These are phyloP conservation scores for Acanthis flammea DNA, from an alignment of 2,797 vertebrate species.

Conservation along the genomic window DNA sequence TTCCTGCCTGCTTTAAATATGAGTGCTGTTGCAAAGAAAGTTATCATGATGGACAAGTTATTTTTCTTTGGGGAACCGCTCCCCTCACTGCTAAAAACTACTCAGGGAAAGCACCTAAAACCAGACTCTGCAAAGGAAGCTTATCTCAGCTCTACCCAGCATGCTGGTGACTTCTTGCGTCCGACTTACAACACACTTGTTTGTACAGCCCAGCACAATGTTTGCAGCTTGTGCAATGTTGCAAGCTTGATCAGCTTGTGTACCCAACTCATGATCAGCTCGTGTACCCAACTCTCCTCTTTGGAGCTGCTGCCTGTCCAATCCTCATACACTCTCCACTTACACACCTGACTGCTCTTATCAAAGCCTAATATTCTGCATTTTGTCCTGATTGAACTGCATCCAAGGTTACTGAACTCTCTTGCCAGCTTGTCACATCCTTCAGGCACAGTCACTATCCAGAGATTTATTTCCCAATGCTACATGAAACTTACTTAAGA, in stretches of 20 bases:
- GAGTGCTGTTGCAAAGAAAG: neutral
- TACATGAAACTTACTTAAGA: neutral
- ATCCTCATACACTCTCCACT: neutral
- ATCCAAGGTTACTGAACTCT: neutral
- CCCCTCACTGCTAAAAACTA: neutral
- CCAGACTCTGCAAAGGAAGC: neutral
- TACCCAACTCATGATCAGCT: neutral
- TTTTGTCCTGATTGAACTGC: neutral
- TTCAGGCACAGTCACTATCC: neutral
- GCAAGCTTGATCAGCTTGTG: neutral
- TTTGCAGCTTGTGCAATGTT: constrained; percentile 8
- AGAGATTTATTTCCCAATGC: accelerated
- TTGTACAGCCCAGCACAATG: neutral
- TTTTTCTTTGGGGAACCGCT: neutral
- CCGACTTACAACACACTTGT: neutral
- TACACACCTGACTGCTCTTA: neutral
- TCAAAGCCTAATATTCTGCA: neutral
- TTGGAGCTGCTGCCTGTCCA: neutral
- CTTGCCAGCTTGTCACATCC: neutral
- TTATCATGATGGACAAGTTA: neutral
- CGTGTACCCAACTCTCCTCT: neutral
- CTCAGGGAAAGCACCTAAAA: neutral
- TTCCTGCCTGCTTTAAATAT: neutral
- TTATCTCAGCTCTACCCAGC: neutral
- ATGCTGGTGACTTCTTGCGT: neutral